Base-by-base conservation (phyloP, 2,113 vertebrate genomes). In the Crotalus helleri region DNA sequence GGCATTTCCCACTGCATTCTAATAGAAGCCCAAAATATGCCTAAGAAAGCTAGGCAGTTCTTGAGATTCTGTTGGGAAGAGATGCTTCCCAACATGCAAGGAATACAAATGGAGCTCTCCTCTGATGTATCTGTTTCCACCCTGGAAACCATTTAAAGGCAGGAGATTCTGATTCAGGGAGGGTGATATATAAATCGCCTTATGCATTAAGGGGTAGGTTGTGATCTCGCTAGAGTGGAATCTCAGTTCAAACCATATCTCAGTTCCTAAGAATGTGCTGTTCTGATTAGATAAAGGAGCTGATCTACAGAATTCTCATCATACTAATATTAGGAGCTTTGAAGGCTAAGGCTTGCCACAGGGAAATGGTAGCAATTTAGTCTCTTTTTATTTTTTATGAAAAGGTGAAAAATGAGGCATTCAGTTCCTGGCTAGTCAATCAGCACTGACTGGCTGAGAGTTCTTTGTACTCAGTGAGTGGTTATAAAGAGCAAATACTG, bases 1-100 rank as follows among this genome's bases (percentile, higher is more conserved):
- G 58, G 1, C 3, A 69, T 91, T 91, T 94, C 89, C 90, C 86
- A 74, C 90, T 94, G 94, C 94, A 9, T 17, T 64, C 3, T 90
- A 13, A 44, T 92, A 11, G 2, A 58, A 94, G 4, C 13, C 93
- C 81, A 0, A 94, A 94, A 93, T 7, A 6, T 53, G 57, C 4
- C 26, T 93, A 85, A 11, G 3, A 44, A 81, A 81, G 17, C 3
- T 44, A 39, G 39, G 33, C 74, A 44, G 15, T 81, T 81, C 74
- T 81, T 44, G 74, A 81, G 33, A 21, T 17, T 81, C 74, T 8
- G 3, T 81, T 81, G 74, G 74, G 33, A 81, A 81, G 33, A 81
- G 74, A 81, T 81, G 33, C 33, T 44, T 44, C 49, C 49, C 74
- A 44, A 33, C 17, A 81, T 39, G 33, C 33, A 44, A 81, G 74